These are phyloP conservation scores for Sterrhoptilus dennistouni DNA, from an alignment of 2,113 vertebrate genomes.

Conservation along the genomic window DNA sequence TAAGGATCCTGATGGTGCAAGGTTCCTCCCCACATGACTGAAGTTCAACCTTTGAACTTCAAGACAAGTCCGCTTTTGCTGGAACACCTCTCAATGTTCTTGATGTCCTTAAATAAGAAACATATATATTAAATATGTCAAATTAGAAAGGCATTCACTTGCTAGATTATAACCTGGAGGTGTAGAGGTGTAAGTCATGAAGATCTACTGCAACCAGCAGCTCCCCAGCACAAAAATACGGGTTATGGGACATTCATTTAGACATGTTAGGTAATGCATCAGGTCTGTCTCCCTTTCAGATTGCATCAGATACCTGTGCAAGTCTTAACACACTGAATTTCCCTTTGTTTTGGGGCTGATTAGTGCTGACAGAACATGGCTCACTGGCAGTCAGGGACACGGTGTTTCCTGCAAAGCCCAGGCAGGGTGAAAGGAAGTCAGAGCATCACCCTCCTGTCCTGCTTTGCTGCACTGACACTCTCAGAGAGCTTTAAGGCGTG, in stretches of 20 bases:
- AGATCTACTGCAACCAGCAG: background rate
- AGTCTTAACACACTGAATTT: slow-evolving; percentile 18
- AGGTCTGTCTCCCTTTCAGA: background rate
- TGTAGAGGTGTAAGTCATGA: background rate
- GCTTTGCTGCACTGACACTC: background rate
- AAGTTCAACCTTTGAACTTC: background rate
- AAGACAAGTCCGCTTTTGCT: background rate
- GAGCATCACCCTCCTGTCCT: background rate
- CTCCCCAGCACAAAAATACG: background rate
- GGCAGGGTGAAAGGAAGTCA: background rate
- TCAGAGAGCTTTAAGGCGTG: background rate
- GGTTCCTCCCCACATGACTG: background rate
- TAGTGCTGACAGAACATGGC: background rate
- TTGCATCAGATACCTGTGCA: slow-evolving; percentile 40
- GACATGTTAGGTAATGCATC: background rate
- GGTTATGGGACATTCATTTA: background rate
- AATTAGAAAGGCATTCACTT: background rate
- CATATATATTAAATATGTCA: background rate
- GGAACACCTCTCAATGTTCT: background rate
- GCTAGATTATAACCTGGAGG: background rate
- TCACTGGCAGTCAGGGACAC: background rate
- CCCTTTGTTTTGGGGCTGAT: slow-evolving; percentile 4
- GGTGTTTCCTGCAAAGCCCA: background rate
- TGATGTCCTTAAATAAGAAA: background rate
- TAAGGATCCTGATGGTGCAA: background rate